Conservation (phyloP, 1,140 invertebrate genomes). For the Polypedilum pembai region DNA sequence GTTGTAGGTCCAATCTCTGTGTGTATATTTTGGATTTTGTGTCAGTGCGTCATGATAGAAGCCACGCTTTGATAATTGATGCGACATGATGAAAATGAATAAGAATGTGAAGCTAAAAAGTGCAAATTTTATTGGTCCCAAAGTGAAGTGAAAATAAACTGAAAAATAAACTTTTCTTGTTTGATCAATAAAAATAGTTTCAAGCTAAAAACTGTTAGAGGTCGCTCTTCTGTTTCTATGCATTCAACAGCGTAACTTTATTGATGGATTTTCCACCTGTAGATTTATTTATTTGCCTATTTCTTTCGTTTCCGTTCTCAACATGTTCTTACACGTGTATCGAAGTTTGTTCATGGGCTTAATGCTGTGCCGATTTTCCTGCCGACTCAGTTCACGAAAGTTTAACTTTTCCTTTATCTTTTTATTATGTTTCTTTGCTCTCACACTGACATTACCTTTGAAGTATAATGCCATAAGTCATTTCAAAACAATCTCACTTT, state of each 20-base stretch:
- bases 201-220: not conserved
- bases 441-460: not conserved
- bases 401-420: not conserved
- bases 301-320: not conserved
- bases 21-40: conserved; percentile 50
- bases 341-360: not conserved
- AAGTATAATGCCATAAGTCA: not conserved
- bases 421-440: not conserved
- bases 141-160: not conserved
- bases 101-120: no score
- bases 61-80: conserved; percentile 2
- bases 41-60: not conserved
- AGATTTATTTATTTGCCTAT: not conserved
- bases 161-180: not conserved
- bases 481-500: not conserved
- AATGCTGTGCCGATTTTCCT: no score
- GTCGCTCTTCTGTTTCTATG: not conserved
- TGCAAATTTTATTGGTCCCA: not conserved
- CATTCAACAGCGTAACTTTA: not conserved
- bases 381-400: not conserved
- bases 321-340: not conserved
- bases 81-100: not conserved
- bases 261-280: not conserved
- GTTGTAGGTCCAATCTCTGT: conserved; percentile 64
- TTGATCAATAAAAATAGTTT: not conserved